phyloP scores from a whole-genome alignment of 1,140 invertebrate genomes.

The Muscidifurax raptorellus region DNA sequence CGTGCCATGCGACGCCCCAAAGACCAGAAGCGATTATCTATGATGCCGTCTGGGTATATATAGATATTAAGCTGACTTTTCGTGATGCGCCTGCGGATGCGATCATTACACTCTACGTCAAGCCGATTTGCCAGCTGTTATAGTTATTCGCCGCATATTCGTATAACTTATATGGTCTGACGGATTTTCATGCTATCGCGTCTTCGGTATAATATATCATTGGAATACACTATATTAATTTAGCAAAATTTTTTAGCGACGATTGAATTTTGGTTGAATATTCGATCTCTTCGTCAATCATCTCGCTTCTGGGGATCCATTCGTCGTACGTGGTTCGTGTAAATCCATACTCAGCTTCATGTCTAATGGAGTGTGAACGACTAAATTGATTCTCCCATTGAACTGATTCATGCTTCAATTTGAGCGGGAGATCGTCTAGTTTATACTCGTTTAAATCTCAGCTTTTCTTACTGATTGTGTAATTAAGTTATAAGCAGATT shows the following conservation, averaged over 20 bases:
- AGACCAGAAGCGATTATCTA: not conserved
- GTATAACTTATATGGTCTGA: too few relatives aligned
- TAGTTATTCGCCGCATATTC: not conserved
- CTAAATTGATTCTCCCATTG: constrained; percentile 1
- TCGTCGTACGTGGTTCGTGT: not conserved
- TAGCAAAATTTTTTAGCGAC: too few relatives aligned
- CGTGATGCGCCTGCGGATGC: not conserved
- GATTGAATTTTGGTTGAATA: not conserved
- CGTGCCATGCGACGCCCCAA: not conserved
- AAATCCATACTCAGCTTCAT: constrained; percentile 3
- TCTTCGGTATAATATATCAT: not conserved
- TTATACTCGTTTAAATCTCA: not conserved
- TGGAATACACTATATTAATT: too few relatives aligned
- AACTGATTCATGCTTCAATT: constrained; percentile 15
- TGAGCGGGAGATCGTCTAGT: not conserved
- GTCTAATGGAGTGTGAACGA: constrained; percentile 28
- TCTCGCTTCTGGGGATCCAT: not conserved
- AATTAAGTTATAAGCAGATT: too few relatives aligned
- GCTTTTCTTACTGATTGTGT: not conserved
- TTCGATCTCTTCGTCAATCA: not conserved
- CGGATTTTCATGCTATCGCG: too few relatives aligned
- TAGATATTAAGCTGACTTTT: not conserved
- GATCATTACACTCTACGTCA: too few relatives aligned
- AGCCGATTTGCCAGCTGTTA: not conserved
- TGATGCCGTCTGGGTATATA: not conserved